Percentiles rank a stretch among this genome's conserved stretches.
phyloP scores from a whole-genome alignment of 2,888 invertebrate species.

The Acheta domesticus region DNA sequence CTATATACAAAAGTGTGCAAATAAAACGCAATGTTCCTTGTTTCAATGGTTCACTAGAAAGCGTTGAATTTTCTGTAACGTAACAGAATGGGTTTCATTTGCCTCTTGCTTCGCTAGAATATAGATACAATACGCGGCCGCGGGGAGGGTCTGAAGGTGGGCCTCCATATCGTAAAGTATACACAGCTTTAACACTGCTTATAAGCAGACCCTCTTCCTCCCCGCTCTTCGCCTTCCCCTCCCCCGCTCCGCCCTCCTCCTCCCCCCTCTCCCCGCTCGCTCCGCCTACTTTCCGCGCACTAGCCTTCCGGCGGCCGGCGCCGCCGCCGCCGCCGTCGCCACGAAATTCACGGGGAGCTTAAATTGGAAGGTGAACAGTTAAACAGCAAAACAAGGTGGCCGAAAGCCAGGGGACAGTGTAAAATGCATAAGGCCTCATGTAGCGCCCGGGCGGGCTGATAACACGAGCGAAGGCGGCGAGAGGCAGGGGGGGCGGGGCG shows the following conservation, averaged over 20 bases:
- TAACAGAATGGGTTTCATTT: slow-evolving; percentile 28
- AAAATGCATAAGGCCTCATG: slow-evolving; percentile 23
- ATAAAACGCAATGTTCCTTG: slow-evolving; percentile 26
- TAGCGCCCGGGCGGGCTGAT: slow-evolving; percentile 1
- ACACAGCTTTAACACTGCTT: slow-evolving; percentile 18
- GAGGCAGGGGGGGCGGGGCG: background rate
- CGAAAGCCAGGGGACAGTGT: slow-evolving; percentile 22
- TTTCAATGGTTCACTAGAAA: slow-evolving; percentile 23
- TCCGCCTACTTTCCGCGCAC: background rate
- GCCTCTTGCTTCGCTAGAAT: slow-evolving; percentile 22
- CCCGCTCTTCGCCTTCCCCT: background rate
- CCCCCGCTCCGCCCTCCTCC: background rate
- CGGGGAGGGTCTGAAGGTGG: background rate
- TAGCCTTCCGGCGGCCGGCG: background rate
- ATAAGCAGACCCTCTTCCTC: background rate
- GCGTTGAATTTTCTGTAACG: slow-evolving; percentile 22
- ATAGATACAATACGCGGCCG: slow-evolving; percentile 21
- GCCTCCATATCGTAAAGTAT: slow-evolving; percentile 23
- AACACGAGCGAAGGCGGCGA: background rate
- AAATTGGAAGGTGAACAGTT: slow-evolving; percentile 27
- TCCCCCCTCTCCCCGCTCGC: no score
- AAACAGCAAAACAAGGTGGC: slow-evolving; percentile 20
- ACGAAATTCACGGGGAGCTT: slow-evolving; percentile 20
- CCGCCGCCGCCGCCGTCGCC: background rate
- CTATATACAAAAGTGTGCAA: slow-evolving; percentile 19